Evolutionary conservation across 1,140 invertebrate genomes (phyloP).

Genomic region (Eubasilissa regina): DNA sequence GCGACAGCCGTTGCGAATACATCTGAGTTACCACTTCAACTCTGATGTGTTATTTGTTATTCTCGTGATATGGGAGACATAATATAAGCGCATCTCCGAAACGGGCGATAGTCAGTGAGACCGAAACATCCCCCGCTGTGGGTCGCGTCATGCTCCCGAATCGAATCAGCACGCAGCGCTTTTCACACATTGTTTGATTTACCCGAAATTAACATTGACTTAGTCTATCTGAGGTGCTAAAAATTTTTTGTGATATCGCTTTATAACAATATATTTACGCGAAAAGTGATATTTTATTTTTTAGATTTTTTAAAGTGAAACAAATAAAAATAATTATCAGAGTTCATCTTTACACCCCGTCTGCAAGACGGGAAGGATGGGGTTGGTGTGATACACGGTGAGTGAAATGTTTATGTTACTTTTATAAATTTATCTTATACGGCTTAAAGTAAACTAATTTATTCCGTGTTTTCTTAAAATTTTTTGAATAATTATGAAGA

Average conservation of each 20-base stretch:
- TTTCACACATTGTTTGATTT: not conserved
- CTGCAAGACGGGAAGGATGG: slow-evolving; percentile 29
- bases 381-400: slow-evolving; percentile 43
- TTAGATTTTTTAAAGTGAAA: not conserved
- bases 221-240: too few relatives aligned
- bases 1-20: slow-evolving; percentile 41
- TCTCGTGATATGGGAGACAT: slow-evolving; percentile 54
- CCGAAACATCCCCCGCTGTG: slow-evolving; percentile 52
- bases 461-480: too few relatives aligned
- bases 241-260: slow-evolving; percentile 11
- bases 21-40: slow-evolving; percentile 50
- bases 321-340: slow-evolving; percentile 14
- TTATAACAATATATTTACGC: not conserved
- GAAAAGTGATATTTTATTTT: slow-evolving; percentile 6
- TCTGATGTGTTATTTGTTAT: slow-evolving; percentile 46
- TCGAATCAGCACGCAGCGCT: not conserved
- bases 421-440: too few relatives aligned
- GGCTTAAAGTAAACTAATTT: too few relatives aligned
- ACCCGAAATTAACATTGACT: not conserved
- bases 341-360: not conserved
- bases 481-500: too few relatives aligned
- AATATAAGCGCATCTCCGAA: slow-evolving; percentile 57
- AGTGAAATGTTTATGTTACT: slow-evolving; percentile 4
- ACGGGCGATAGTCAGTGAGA: slow-evolving; percentile 56
- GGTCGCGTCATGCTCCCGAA: slow-evolving; percentile 39